Evolutionary conservation across 2,888 invertebrate genomes (phyloP).

Genomic region (Idaea straminata): DNA sequence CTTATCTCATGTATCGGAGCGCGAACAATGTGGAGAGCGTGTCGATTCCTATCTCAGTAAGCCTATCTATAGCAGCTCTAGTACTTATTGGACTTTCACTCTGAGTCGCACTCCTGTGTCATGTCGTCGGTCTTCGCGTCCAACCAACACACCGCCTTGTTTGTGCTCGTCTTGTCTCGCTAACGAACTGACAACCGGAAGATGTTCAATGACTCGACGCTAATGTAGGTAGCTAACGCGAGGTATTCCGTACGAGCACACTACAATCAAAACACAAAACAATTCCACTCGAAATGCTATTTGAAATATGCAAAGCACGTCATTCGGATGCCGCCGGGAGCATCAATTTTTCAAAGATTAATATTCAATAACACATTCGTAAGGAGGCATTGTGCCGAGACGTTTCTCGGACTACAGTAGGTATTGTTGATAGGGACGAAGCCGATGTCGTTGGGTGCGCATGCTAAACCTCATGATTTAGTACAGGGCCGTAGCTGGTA

Average conservation of each 20-base stretch:
- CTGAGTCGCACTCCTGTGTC: constrained; percentile 40
- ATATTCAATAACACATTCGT: constrained; percentile 69
- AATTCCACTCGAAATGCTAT: constrained; percentile 31
- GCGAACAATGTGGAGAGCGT: constrained; percentile 75
- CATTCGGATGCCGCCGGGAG: constrained; percentile 38
- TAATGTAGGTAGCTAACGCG: constrained; percentile 29
- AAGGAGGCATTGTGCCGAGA: constrained; percentile 56
- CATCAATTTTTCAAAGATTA: constrained; percentile 48
- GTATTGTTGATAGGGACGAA: constrained; percentile 51
- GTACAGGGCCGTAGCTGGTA: constrained; percentile 61
- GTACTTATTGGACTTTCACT: constrained; percentile 70
- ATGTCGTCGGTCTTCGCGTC: constrained; percentile 26
- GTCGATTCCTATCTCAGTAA: constrained; percentile 68
- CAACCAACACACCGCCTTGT: constrained; percentile 47
- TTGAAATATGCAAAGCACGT: constrained; percentile 54
- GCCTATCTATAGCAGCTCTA: constrained; percentile 56
- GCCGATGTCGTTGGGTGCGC: constrained; percentile 44
- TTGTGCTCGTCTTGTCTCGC: constrained; percentile 51
- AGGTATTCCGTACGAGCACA: constrained; percentile 20
- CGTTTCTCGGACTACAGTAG: constrained; percentile 24
- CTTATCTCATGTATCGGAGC: constrained; percentile 73
- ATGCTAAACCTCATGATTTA: constrained; percentile 70
- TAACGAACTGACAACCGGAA: constrained; percentile 44
- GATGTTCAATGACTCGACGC: constrained; percentile 29
- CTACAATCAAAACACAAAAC: neutral